A percentile compares a stretch with the other conserved stretches of the same genome.
phyloP scores from a whole-genome alignment of 2,113 vertebrate genomes.

The Notarius quadriscutis region DNA sequence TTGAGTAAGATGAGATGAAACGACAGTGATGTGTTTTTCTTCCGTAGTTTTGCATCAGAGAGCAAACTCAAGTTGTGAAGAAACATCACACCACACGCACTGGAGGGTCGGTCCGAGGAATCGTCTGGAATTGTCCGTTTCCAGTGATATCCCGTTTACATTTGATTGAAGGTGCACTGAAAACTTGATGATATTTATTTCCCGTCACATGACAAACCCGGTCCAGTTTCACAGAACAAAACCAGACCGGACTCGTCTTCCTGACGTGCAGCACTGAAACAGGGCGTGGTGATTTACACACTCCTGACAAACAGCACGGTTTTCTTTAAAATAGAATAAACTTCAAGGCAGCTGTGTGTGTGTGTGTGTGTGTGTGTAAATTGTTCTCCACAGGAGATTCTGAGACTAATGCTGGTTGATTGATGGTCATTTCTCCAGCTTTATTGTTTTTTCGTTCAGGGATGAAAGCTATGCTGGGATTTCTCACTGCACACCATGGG shows the following conservation, averaged over 20 bases:
- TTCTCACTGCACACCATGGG: neutral
- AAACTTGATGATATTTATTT: neutral
- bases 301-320: neutral
- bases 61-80: too few relatives aligned
- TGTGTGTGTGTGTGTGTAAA: neutral
- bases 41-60: neutral
- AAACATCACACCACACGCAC: too few relatives aligned
- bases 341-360: neutral
- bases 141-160: neutral
- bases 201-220: neutral
- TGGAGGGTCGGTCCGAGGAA: too few relatives aligned
- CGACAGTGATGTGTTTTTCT: too few relatives aligned
- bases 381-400: neutral
- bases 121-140: too few relatives aligned
- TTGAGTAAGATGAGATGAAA: too few relatives aligned
- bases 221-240: too few relatives aligned
- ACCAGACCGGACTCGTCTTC: too few relatives aligned
- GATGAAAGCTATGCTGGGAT: constrained; percentile 10
- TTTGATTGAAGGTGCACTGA: too few relatives aligned
- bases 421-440: constrained; percentile 16
- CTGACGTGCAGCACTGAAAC: neutral
- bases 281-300: neutral
- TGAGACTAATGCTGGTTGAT: neutral
- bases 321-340: neutral
- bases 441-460: constrained; percentile 7